phyloP scores from a whole-genome alignment of 2,113 vertebrate species.

The Salvator merianae region DNA sequence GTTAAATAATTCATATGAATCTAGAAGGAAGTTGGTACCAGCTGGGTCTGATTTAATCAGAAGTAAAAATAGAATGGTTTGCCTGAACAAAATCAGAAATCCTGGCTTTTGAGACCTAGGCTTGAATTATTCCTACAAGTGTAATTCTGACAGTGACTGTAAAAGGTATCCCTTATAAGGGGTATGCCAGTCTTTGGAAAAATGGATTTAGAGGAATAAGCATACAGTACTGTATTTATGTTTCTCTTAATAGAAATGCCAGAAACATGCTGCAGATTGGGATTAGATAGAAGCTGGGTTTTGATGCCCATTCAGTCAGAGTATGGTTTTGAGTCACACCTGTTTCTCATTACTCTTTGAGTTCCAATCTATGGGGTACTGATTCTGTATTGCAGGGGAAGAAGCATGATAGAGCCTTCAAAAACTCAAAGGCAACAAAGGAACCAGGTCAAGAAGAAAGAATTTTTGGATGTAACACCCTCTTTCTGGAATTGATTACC shows the following conservation, averaged over 20 bases:
- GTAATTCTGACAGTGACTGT: not conserved
- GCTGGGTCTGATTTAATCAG: conserved; percentile 18
- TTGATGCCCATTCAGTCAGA: no score
- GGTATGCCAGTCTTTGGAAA: conserved; percentile 3
- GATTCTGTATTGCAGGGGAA: not conserved
- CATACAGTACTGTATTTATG: not conserved
- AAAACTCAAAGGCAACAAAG: not conserved
- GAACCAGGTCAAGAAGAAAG: no score
- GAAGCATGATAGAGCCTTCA: not conserved
- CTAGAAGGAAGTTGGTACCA: conserved; percentile 34
- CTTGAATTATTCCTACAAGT: conserved; percentile 44
- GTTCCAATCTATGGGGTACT: not conserved
- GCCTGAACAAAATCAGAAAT: conserved; percentile 31
- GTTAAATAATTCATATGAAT: conserved; percentile 35
- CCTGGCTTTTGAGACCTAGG: not conserved
- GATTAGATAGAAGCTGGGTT: no score
- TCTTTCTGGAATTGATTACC: no score
- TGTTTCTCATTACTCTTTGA: no score
- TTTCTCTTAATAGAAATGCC: not conserved
- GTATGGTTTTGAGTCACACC: no score
- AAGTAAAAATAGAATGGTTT: conserved; percentile 20
- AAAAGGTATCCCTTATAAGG: not conserved
- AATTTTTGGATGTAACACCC: no score
- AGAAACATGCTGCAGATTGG: no score
- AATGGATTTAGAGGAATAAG: not conserved